phyloP scores from a whole-genome alignment of 2,888 invertebrate genomes.

The Anodontia alba region DNA sequence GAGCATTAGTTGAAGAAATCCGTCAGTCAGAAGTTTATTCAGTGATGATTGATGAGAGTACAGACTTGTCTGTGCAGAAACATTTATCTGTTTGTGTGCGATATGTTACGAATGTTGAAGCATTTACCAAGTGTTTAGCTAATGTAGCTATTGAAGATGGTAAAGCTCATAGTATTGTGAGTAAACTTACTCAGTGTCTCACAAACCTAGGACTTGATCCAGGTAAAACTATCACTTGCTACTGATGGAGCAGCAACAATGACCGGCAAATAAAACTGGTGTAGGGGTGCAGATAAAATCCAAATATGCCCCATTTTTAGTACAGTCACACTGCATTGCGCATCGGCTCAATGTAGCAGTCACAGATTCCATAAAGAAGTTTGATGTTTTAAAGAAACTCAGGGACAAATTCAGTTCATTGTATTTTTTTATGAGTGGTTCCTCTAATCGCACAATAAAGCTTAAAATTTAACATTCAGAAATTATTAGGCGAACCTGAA shows the following conservation, averaged over 20 bases:
- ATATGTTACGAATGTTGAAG: slow-evolving; percentile 37
- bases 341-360: slow-evolving; percentile 50
- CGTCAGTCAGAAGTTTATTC: slow-evolving; percentile 10
- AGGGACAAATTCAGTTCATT: slow-evolving; percentile 53
- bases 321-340: slow-evolving; percentile 46
- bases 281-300: slow-evolving; percentile 9
- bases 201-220: neutral
- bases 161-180: slow-evolving; percentile 30
- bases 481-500: slow-evolving; percentile 49
- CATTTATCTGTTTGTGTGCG: slow-evolving; percentile 40
- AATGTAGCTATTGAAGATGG: slow-evolving; percentile 43
- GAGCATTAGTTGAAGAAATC: slow-evolving; percentile 26
- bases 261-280: slow-evolving; percentile 23
- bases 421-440: slow-evolving; percentile 49
- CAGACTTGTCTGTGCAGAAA: slow-evolving; percentile 46
- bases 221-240: slow-evolving; percentile 31
- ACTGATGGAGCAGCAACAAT: slow-evolving; percentile 38
- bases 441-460: slow-evolving; percentile 26
- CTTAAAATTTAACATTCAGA: slow-evolving; percentile 48
- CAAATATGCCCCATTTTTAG: neutral
- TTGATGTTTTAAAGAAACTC: slow-evolving; percentile 39
- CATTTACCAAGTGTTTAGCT: slow-evolving; percentile 30
- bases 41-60: slow-evolving; percentile 52
- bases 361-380: slow-evolving; percentile 55
- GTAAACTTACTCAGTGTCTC: neutral